phyloP scores from a whole-genome alignment of 1,140 invertebrate genomes.

The Ostrea edulis region DNA sequence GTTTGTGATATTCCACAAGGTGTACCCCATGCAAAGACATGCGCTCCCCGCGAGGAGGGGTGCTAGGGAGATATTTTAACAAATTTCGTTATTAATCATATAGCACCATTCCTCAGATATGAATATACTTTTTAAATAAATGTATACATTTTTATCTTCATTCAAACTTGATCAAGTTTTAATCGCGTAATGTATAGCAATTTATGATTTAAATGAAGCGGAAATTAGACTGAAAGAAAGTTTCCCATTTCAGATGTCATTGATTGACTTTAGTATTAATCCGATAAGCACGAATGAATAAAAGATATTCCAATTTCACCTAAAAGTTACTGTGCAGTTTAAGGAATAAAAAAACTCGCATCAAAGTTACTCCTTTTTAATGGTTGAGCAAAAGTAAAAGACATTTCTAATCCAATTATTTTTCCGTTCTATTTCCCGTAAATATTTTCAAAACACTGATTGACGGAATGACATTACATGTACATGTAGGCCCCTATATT shows the following conservation, averaged over 20 bases:
- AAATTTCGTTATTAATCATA: too few species aligned
- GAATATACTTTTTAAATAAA: not conserved
- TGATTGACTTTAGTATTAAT: not conserved
- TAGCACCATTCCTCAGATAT: too few species aligned
- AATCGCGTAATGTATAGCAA: not conserved
- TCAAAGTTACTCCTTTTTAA: not conserved
- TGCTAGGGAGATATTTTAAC: not conserved
- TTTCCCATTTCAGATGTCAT: not conserved
- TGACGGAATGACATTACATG: too few species aligned
- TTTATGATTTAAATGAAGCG: not conserved
- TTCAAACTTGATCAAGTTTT: not conserved
- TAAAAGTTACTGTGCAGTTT: not conserved
- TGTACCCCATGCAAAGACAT: conserved; percentile 6
- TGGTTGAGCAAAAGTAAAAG: not conserved
- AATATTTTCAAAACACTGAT: not conserved
- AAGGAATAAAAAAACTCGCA: not conserved
- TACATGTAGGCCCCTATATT: too few species aligned
- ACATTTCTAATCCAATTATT: not conserved
- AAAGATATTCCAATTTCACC: not conserved
- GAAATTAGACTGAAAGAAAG: not conserved
- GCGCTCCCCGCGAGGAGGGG: not conserved
- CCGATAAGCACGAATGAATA: not conserved
- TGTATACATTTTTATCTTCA: not conserved
- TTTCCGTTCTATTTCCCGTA: not conserved
- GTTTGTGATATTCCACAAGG: not conserved